Conservation (phyloP, 2,113 vertebrate species). For the Cheilinus undulatus region DNA sequence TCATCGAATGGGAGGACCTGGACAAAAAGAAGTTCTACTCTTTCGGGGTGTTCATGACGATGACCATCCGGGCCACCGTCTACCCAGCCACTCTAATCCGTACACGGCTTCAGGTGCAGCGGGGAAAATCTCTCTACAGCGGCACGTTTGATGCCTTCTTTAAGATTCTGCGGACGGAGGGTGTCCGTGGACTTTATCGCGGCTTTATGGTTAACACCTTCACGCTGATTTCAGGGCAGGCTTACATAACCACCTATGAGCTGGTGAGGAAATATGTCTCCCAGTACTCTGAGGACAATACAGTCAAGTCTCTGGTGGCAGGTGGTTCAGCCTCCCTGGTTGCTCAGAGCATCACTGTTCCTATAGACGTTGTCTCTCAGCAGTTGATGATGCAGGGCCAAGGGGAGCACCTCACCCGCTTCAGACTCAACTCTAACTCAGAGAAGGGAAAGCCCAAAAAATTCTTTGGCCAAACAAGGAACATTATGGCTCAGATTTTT, state of each 20-base stretch:
- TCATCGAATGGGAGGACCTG: slow-evolving; percentile 99
- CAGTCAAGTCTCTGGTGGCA: slow-evolving; percentile 93
- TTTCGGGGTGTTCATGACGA: slow-evolving; percentile 94
- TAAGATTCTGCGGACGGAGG: slow-evolving; percentile 92
- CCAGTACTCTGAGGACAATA: slow-evolving; percentile 89
- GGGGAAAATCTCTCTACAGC: slow-evolving; percentile 91
- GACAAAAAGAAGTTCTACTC: slow-evolving; percentile 98
- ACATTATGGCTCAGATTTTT: slow-evolving; percentile 93
- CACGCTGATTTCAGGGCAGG: slow-evolving; percentile 96
- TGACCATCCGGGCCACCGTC: slow-evolving; percentile 94
- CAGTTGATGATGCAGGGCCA: slow-evolving; percentile 98
- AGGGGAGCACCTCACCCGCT: slow-evolving; percentile 91
- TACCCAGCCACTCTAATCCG: slow-evolving; percentile 98
- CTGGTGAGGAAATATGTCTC: slow-evolving; percentile 94
- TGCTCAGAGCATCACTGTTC: slow-evolving; percentile 98
- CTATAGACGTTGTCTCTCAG: slow-evolving; percentile 96
- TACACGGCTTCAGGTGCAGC: slow-evolving; percentile 94
- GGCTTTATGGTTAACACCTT: slow-evolving; percentile 97
- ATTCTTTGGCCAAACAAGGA: slow-evolving; percentile 92
- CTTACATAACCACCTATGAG: slow-evolving; percentile 98
- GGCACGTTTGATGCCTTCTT: slow-evolving; percentile 96
- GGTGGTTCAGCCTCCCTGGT: slow-evolving; percentile 94
- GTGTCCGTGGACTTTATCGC: slow-evolving; percentile 89
- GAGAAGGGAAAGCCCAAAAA: slow-evolving; percentile 67
- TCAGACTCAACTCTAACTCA: slow-evolving; percentile 77